Evolutionary conservation across 2,113 vertebrate genomes (phyloP), one percentile per base, ranked within the genome.

Genomic region (Rousettus leschenaultii): DNA sequence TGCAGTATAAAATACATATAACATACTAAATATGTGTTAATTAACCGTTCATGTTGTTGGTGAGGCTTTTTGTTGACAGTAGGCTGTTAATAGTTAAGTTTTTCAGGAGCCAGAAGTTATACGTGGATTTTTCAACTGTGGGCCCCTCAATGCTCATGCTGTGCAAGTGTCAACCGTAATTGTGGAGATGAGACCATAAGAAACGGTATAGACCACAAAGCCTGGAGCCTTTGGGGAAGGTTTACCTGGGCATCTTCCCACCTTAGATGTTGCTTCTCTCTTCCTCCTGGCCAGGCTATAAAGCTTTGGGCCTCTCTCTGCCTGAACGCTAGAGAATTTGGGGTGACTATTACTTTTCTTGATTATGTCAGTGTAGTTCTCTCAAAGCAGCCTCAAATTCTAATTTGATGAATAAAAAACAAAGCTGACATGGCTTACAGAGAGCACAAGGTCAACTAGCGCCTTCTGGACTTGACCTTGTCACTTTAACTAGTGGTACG

Each of bases 211-310:
- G 48, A 65, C 38, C 2, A 5, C 57, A 85, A 63, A 57, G 14
- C 40, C 61, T 57, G 9, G 9, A 84, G 5, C 16, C 38, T 68
- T 80, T 13, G 24, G 24, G 80, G n/a, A 24, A 57, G 43, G 35
- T 57, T 73, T 85, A 6, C 22, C 28, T 2, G 21, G 28, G 33
- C 5, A 15, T 2, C 10, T 33, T 70, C 14, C 28, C n/a, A 28
- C 11, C 22, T 16, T 1, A 1, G 21, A n/a, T 11, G 1, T 30
- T 40, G 0, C 14, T 0, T 66, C 18, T 75, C 3, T 35, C 45
- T 35, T 18, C 51, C 33, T 45, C 3, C 48, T 43, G 66, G 19
- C 63, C 94, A 38, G 35, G 55, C 33, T 89, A 0, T 57, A 30
- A 63, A 61, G 55, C 22, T 66, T 75, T 53, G 35, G 14, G 12